Conservation (phyloP, 2,888 invertebrate species). For the Hemistola chrysoprasaria region DNA sequence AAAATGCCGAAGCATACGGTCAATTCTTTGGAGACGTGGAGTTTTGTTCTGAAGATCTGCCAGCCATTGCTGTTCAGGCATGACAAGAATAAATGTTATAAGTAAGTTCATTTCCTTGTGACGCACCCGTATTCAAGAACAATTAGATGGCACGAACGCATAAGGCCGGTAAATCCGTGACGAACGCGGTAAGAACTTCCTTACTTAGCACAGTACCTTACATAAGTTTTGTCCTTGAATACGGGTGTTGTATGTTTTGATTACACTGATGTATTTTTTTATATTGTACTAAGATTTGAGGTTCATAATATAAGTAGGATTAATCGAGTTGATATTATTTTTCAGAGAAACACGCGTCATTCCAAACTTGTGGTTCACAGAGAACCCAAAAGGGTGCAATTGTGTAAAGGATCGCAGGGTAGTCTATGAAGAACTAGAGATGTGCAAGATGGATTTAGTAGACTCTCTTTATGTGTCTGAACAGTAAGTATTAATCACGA, state of each 20-base stretch:
- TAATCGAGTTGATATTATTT: slow-evolving; percentile 21
- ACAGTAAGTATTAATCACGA: slow-evolving; percentile 56
- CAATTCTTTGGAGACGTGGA: slow-evolving; percentile 71
- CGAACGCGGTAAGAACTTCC: too few relatives aligned
- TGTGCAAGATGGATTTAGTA: slow-evolving; percentile 64
- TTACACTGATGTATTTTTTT: too few relatives aligned
- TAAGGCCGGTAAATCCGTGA: too few relatives aligned
- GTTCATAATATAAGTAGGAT: too few relatives aligned
- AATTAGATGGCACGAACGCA: too few relatives aligned
- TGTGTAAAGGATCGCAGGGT: slow-evolving; percentile 67
- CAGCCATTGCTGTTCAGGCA: slow-evolving; percentile 72
- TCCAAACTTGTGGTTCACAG: slow-evolving; percentile 66
- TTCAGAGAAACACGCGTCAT: slow-evolving; percentile 55
- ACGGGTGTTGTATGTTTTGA: too few relatives aligned
- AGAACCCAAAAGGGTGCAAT: slow-evolving; percentile 62
- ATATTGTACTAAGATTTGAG: too few relatives aligned
- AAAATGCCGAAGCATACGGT: slow-evolving; percentile 57
- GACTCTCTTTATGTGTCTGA: slow-evolving; percentile 64
- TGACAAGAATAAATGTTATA: slow-evolving; percentile 70
- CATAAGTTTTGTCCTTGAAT: too few relatives aligned
- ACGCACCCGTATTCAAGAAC: too few relatives aligned
- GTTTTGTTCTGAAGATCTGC: slow-evolving; percentile 71
- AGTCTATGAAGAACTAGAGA: slow-evolving; percentile 67
- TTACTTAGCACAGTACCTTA: too few relatives aligned
- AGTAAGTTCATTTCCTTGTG: too few relatives aligned